These are phyloP conservation scores for Spilarctia lutea DNA, from an alignment of 2,888 invertebrate species.

Conservation along the genomic window DNA sequence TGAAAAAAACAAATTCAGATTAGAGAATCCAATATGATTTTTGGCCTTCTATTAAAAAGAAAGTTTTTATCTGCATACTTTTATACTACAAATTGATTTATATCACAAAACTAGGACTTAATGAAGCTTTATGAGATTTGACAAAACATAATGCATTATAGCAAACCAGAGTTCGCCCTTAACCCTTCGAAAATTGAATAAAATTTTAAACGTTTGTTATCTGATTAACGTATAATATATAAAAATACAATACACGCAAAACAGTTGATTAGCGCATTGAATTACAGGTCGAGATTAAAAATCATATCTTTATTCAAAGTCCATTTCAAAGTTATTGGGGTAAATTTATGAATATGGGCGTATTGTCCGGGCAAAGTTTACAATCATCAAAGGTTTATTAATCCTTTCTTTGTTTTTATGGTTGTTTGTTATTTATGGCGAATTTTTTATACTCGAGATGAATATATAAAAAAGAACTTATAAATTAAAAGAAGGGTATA, in stretches of 20 bases:
- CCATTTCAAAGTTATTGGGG: slow-evolving; percentile 13
- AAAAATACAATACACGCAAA: slow-evolving; percentile 14
- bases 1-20: too few relatives aligned
- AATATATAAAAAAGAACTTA: background rate
- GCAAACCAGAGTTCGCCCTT: background rate
- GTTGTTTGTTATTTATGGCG: background rate
- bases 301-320: slow-evolving; percentile 6
- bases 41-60: too few relatives aligned
- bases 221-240: background rate
- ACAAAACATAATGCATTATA: background rate
- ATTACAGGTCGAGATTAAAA: slow-evolving; percentile 18
- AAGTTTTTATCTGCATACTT: too few relatives aligned
- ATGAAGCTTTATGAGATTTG: too few relatives aligned
- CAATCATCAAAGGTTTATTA: slow-evolving; percentile 57
- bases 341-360: slow-evolving; percentile 33
- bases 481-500: background rate
- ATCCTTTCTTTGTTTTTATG: slow-evolving; percentile 21
- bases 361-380: slow-evolving; percentile 44
- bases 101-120: too few relatives aligned
- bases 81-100: background rate
- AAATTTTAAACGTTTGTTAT: background rate
- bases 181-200: background rate
- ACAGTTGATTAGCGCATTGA: slow-evolving; percentile 13
- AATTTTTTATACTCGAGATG: background rate
- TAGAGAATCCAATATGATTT: too few relatives aligned